A percentile compares a stretch with the other conserved stretches of the same genome.
Evolutionary conservation across 2,888 invertebrate genomes (phyloP).

Genomic region (Gnatocerus cornutus): DNA sequence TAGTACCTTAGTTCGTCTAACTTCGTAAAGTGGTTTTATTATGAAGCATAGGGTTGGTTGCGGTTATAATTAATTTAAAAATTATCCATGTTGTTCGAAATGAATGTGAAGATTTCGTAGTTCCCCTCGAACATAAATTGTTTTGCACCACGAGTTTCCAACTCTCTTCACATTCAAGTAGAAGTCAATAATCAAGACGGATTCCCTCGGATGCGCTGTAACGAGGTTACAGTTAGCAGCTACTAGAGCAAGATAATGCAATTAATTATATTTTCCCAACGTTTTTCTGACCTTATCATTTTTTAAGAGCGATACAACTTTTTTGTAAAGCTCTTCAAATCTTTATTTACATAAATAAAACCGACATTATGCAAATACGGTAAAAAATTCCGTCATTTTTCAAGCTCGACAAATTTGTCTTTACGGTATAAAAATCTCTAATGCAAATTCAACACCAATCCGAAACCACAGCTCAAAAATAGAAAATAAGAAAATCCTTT

Average conservation of each 20-base stretch:
- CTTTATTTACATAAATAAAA: slow-evolving; percentile 28
- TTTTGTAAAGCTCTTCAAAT: slow-evolving; percentile 4
- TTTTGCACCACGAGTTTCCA: slow-evolving; percentile 35
- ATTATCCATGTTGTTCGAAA: slow-evolving; percentile 37
- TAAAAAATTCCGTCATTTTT: slow-evolving; percentile 22
- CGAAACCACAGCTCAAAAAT: slow-evolving; percentile 42
- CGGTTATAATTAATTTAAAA: slow-evolving; percentile 40
- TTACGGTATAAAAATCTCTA: slow-evolving; percentile 17
- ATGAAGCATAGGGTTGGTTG: slow-evolving; percentile 24
- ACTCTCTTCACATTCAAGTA: slow-evolving; percentile 38
- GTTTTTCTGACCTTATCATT: slow-evolving; percentile 7
- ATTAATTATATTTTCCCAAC: slow-evolving; percentile 45
- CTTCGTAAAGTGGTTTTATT: slow-evolving; percentile 28
- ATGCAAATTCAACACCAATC: slow-evolving; percentile 40
- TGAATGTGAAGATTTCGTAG: slow-evolving; percentile 29
- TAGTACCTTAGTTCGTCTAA: slow-evolving; percentile 25
- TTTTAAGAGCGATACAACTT: not conserved
- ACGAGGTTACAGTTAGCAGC: slow-evolving; percentile 46
- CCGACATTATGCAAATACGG: slow-evolving; percentile 25
- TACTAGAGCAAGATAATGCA: slow-evolving; percentile 42
- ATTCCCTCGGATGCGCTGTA: slow-evolving; percentile 45
- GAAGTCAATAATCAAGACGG: slow-evolving; percentile 49
- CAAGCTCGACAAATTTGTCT: slow-evolving; percentile 16
- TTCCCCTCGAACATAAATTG: slow-evolving; percentile 33
- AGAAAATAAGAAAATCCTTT: slow-evolving; percentile 55